Evolutionary conservation across 2,113 vertebrate genomes (phyloP).

Genomic region (Equus quagga): DNA sequence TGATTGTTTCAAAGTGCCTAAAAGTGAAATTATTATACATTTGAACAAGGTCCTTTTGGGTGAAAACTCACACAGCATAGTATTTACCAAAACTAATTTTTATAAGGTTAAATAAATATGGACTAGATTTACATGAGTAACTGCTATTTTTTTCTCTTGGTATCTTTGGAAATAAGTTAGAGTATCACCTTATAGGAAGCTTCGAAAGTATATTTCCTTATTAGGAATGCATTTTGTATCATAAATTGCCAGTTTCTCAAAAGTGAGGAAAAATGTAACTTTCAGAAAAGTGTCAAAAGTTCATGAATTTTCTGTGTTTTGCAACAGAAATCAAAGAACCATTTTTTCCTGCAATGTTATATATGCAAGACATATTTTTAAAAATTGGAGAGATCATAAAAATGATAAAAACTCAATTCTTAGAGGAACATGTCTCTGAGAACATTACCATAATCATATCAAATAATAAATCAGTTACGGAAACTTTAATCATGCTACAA

Average conservation of each 20-base stretch:
- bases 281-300: background rate
- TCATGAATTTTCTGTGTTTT: background rate
- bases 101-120: background rate
- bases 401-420: background rate
- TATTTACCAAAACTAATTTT: background rate
- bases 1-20: background rate
- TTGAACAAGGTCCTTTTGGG: background rate
- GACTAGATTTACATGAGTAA: background rate
- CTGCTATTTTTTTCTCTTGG: background rate
- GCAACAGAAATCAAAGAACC: background rate
- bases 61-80: background rate
- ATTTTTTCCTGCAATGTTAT: background rate
- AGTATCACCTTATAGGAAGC: background rate
- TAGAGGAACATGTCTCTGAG: background rate
- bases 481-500: background rate
- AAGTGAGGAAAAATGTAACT: background rate
- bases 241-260: background rate
- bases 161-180: background rate
- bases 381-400: background rate
- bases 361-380: background rate
- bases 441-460: background rate
- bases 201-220: background rate
- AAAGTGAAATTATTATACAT: background rate
- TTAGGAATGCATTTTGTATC: background rate
- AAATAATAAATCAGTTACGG: conserved; percentile 39